Evolutionary conservation across 1,140 invertebrate species (phyloP), one percentile per base, ranked within the genome.

Genomic region (Delia radicum): DNA sequence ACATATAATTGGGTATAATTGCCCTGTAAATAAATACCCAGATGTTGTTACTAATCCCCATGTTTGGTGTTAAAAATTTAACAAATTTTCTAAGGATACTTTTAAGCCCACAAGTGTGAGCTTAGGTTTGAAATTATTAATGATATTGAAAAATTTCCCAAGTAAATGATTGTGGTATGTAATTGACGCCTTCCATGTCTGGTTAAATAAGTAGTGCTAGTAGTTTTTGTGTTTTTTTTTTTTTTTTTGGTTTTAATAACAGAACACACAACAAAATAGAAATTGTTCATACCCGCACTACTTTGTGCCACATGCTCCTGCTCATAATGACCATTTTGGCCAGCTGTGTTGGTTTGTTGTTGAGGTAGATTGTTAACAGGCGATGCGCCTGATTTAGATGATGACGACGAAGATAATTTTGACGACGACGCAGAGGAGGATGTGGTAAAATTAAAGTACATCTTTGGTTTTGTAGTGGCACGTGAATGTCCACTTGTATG

Each of bases 391-490:
- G 48, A 0, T 55, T 18, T 55, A n/a, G 48, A 21, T 21, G 48
- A 21, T 55, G 48, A 2, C 21, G 48, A n/a, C 12, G 31, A n/a
- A 8, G 13, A 63, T 63, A 26, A 63, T 3, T 67, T 29, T 31
- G 63, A n/a, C 28, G 18, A 69, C 29, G 29, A 69, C 27, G 65
- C 10, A 5, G 48, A 55, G 48, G 18, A 55, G 48, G 48, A 55
- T 2, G 12, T 18, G 6, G 65, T 69, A 10, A 33, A 69, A 69
- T 69, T 69, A 69, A 69, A 69, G 29, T 69, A 33, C 65, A 24
- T 69, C 65, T 69, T 69, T 69, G 65, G 65, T 69, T 69, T 69
- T 15, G 24, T 69, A 21, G 65, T 69, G 65, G 65, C 18, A 33
- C 6, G 48, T n/a, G 48, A 21, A 24, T 18, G 21, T 55, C 48